Conservation (phyloP, 2,797 vertebrate genomes). For the Margarornis squamiger region DNA sequence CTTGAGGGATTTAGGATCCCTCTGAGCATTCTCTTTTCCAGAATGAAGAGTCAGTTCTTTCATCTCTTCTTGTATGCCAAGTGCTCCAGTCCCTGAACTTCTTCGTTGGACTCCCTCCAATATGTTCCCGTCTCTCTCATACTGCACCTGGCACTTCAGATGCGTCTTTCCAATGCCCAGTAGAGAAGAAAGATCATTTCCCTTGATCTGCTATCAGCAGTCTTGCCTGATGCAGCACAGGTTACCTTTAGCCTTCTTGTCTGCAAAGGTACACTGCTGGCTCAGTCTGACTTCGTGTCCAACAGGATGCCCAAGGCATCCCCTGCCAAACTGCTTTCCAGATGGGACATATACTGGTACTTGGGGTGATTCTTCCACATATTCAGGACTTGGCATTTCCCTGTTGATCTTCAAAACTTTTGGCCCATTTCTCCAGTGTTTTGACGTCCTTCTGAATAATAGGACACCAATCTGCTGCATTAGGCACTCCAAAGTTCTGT, state of each 20-base stretch:
- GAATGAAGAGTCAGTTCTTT: not conserved
- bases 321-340: not conserved
- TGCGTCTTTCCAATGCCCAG: not conserved
- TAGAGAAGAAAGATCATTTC: not conserved
- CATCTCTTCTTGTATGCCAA: not conserved
- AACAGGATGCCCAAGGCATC: not conserved
- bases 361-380: not conserved
- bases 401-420: not conserved
- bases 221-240: not conserved
- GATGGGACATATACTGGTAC: too few species aligned
- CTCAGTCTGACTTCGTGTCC: accelerated
- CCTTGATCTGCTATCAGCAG: accelerated
- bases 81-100: not conserved
- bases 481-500: not conserved
- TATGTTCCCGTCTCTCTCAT: accelerated
- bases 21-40: not conserved
- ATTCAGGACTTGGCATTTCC: not conserved
- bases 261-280: not conserved
- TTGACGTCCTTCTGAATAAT: not conserved
- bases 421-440: not conserved
- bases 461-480: not conserved
- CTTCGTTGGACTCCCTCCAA: accelerated
- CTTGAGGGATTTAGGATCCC: not conserved
- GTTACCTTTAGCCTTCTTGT: not conserved
- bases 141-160: not conserved